phyloP scores from a whole-genome alignment of 2,113 vertebrate species.

The Prionailurus viverrinus region DNA sequence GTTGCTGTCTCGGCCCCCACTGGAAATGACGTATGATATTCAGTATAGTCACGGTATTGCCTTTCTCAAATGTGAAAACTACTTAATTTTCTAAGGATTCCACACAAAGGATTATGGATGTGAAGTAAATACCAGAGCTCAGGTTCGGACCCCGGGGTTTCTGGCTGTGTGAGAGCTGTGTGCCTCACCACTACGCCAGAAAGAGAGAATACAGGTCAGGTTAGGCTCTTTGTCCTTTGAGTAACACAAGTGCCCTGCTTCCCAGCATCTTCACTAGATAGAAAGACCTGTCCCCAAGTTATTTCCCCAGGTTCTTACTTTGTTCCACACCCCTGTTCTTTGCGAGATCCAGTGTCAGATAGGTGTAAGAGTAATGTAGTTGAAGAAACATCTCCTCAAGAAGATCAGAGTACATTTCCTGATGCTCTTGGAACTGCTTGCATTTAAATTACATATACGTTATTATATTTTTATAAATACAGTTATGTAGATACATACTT shows the following conservation, averaged over 20 bases:
- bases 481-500: too few relatives aligned
- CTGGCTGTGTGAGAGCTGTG: not conserved
- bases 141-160: not conserved
- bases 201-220: too few relatives aligned
- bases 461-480: too few relatives aligned
- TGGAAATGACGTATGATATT: not conserved
- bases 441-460: too few relatives aligned
- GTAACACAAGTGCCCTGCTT: not conserved
- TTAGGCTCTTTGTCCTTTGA: not conserved
- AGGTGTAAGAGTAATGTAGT: not conserved
- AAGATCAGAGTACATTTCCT: not conserved
- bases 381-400: not conserved
- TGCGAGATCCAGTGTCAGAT: not conserved
- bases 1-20: not conserved
- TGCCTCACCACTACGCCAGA: not conserved
- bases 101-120: not conserved
- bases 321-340: not conserved
- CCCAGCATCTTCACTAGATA: not conserved
- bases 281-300: not conserved
- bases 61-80: not conserved
- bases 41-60: not conserved
- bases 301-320: too few relatives aligned
- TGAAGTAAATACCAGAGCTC: not conserved
- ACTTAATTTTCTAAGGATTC: not conserved
- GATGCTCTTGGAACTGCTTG: not conserved